phyloP scores from a whole-genome alignment of 2,113 vertebrate genomes.

The Emberiza fucata region DNA sequence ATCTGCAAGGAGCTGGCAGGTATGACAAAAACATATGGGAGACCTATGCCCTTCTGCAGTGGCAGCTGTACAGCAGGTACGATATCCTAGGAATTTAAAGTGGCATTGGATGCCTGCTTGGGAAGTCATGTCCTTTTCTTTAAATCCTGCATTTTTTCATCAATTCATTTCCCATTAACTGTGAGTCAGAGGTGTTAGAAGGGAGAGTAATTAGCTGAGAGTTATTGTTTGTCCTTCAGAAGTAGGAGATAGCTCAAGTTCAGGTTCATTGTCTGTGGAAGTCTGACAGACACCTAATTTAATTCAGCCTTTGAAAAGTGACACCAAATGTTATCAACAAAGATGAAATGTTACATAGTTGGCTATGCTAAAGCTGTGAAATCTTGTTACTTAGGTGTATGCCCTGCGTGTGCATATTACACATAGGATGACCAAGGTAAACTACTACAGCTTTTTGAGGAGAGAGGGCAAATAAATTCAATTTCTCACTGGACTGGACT shows the following conservation, averaged over 20 bases:
- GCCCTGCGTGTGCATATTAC: not conserved
- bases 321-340: not conserved
- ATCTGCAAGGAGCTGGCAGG: not conserved
- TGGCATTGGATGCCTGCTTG: not conserved
- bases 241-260: not conserved
- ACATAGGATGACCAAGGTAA: not conserved
- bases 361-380: not conserved
- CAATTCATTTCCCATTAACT: not conserved
- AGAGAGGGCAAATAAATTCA: rapidly evolving
- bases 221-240: not conserved
- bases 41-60: not conserved
- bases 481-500: not conserved
- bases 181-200: not conserved
- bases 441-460: not conserved
- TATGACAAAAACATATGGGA: not conserved
- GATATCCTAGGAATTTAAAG: not conserved
- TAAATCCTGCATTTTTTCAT: not conserved
- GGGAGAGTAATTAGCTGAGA: not conserved
- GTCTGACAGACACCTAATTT: not conserved
- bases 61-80: not conserved
- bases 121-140: not conserved
- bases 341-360: not conserved
- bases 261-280: not conserved
- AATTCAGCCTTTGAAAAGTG: constrained; percentile 10
- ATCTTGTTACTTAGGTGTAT: not conserved